Base-by-base conservation (phyloP, 2,888 invertebrate genomes). In the Drosophila fulvimacula region DNA sequence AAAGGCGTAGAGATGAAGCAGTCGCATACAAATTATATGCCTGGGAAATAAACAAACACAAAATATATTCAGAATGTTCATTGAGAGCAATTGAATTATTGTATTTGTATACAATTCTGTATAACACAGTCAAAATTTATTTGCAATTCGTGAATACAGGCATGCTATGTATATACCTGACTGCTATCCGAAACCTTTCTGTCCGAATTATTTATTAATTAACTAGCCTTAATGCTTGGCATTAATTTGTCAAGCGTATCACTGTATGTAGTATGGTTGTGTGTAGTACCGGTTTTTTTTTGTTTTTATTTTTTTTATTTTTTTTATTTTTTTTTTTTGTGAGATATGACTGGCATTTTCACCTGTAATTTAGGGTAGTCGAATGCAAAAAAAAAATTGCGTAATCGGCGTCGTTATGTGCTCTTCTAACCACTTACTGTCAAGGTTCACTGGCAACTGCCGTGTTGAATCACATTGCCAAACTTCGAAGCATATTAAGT, bases 361-460 rank as follows among this genome's bases (percentile, higher is more conserved):
- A 52, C 19, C 39, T 55, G 30, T 52, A 46, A 51, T 59, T 73
- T 38, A 41, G 60, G n/a, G 15, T n/a, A 41, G 68, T 59, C 48
- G 13, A 64, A 55, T 53, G 72, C 62, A 19, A 63, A 76, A 19
- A 63, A 76, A 60, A 57, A 4, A 57, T 78, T 65, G 58, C 46
- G 32, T 30, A 55, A 41, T 34, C 44, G 32, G 27, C n/a, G 24
- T 61, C 24, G n/a, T 44, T 53, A 52, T 58, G 39, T 48, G 42
- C 30, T 63, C 62, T 69, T 80, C 64, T 77, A 60, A 39, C 38
- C 41, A n/a, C 51, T 60, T 53, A 19, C 52, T 53, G 61, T 56
- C 62, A 46, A 69, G 64, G 63, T 64, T 77, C 52, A 58, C 39
- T 79, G 49, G 36, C 58, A 49, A 73, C 41, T 68, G 17, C 60